Conservation (phyloP, 2,113 vertebrate genomes). For the Centropus unirufus region DNA sequence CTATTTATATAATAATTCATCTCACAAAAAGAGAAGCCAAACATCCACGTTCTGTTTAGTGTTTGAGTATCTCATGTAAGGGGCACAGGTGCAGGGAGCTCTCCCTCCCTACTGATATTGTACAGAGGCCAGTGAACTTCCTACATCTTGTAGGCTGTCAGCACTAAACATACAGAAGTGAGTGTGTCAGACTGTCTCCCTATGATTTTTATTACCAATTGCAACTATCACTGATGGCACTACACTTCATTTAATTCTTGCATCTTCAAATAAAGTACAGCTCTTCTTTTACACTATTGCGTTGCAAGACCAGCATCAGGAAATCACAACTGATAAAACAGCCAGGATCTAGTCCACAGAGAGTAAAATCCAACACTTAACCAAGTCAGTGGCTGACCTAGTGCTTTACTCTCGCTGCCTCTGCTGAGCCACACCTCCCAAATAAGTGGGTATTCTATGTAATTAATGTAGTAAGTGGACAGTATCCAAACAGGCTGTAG, state of each 20-base stretch:
- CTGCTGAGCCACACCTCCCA: not conserved
- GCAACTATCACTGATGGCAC: not conserved
- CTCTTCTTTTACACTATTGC: not conserved
- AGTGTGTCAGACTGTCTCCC: not conserved
- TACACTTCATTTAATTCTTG: not conserved
- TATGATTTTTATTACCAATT: not conserved
- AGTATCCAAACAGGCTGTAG: accelerated
- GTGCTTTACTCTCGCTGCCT: not conserved
- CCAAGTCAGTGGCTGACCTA: not conserved
- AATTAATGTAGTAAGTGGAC: not conserved
- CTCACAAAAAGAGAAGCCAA: not conserved
- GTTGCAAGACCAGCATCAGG: not conserved
- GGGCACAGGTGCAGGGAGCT: not conserved
- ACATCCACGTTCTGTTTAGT: not conserved
- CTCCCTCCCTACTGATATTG: not conserved
- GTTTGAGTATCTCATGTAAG: not conserved
- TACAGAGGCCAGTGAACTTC: not conserved
- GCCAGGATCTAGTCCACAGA: not conserved
- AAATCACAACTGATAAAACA: not conserved
- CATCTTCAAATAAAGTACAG: not conserved
- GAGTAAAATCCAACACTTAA: not conserved
- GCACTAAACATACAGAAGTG: not conserved
- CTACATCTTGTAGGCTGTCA: not conserved
- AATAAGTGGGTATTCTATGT: too few relatives aligned
- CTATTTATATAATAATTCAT: not conserved